These are phyloP conservation scores for Gryon sp. DNA, from an alignment of 1,140 invertebrate genomes.

Conservation along the genomic window DNA sequence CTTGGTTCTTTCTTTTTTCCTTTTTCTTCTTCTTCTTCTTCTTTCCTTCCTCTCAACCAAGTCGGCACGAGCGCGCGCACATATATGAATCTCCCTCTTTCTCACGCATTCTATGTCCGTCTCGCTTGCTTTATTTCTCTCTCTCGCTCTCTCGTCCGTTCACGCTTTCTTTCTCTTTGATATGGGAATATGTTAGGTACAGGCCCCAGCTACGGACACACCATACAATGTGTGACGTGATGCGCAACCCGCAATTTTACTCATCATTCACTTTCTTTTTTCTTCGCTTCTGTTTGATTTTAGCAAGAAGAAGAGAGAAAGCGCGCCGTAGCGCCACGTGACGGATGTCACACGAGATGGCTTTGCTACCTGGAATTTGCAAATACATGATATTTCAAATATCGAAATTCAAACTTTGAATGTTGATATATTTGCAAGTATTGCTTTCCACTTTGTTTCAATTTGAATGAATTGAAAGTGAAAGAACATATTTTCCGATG, in stretches of 20 bases:
- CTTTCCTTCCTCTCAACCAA: neutral
- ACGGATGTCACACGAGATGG: neutral
- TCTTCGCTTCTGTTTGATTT: neutral
- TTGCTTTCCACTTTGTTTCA: no score
- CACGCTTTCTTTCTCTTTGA: no score
- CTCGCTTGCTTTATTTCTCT: no score
- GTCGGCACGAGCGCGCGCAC: constrained; percentile 4
- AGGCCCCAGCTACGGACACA: no score
- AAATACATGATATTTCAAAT: neutral
- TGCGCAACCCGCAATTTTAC: neutral
- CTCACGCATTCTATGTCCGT: neutral
- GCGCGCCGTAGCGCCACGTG: constrained; percentile 2
- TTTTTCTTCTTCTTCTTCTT: neutral
- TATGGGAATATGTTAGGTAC: no score
- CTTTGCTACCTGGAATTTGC: no score
- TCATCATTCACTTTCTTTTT: neutral
- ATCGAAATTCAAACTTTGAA: no score
- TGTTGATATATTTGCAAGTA: no score
- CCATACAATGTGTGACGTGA: neutral
- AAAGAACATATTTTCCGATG: no score
- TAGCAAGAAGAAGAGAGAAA: neutral
- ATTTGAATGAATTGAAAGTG: no score
- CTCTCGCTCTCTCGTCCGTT: neutral
- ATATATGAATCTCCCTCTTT: neutral
- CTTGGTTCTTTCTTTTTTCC: neutral